Percentiles rank a stretch among this genome's conserved stretches.
phyloP scores from a whole-genome alignment of 2,113 vertebrate species.

The Oncorhynchus clarkii region DNA sequence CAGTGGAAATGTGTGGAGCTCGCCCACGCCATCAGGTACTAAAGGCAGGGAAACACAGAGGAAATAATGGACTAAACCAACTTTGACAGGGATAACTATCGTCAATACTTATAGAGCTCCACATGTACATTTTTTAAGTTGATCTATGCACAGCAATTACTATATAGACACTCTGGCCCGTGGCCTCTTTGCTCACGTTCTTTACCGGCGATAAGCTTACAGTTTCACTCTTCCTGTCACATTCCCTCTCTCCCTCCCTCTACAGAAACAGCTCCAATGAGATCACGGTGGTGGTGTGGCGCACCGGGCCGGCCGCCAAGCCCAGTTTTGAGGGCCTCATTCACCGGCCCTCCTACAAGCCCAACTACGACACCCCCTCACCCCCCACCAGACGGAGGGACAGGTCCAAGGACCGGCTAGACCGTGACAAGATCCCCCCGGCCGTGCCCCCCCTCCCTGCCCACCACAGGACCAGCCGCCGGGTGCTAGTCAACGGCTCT shows the following conservation, averaged over 20 bases:
- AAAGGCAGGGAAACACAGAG: neutral
- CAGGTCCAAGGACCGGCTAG: constrained; percentile 72
- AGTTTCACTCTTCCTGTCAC: too few species aligned
- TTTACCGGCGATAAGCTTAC: too few species aligned
- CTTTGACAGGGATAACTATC: neutral
- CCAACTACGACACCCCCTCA: constrained; percentile 67
- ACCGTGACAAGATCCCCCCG: constrained; percentile 61
- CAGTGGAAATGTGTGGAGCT: constrained; percentile 93
- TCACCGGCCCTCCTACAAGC: constrained; percentile 70
- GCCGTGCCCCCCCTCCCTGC: constrained; percentile 67
- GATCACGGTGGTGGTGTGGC: constrained; percentile 87
- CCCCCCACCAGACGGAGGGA: constrained; percentile 61
- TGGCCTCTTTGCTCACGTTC: too few species aligned
- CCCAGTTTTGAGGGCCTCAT: constrained; percentile 72
- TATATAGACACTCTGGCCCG: neutral
- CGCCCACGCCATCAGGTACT: constrained; percentile 88
- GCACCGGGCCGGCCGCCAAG: constrained; percentile 80
- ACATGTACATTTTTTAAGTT: neutral
- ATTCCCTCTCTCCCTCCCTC: constrained; percentile 30
- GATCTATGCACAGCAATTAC: neutral
- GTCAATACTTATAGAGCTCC: neutral
- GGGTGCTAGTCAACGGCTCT: constrained; percentile 70
- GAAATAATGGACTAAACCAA: neutral
- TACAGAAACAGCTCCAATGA: constrained; percentile 82
- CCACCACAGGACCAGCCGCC: constrained; percentile 81